Base-by-base conservation (phyloP, 1,140 invertebrate genomes). In the Chymomyza costata region DNA sequence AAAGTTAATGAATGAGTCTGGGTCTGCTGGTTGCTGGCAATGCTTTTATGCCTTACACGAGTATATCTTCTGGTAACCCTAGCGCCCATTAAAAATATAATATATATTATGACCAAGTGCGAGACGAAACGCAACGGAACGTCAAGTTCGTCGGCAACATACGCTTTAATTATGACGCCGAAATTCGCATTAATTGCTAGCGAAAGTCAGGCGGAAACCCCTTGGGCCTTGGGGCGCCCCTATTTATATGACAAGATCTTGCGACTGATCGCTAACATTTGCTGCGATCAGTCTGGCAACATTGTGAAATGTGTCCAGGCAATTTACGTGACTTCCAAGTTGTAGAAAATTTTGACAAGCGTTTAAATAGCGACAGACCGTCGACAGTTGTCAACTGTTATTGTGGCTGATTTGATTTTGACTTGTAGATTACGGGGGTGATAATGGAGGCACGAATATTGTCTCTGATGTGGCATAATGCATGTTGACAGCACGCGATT, bases 141-240 rank as follows among this genome's bases (percentile, higher is more conserved):
- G 44, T 19, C 40, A 14, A 35, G 11, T 6, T 3, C 25, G 19
- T 21, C 13, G 17, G 18, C 50, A 32, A 53, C 50, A 59, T 65
- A 55, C 44, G 53, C 60, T 73, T 80, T 80, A 80, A 80, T 80
- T 80, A 80, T 80, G 74, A 80, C 81, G 73, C 81, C 73, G 73
- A 80, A 80, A 80, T 62, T 73, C 68, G 60, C 74, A 80, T 80
- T 80, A 80, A 80, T 80, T 80, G 74, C 55, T 59, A 57, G 47
- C 56, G 69, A 80, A 78, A 80, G 51, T 50, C 47, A 51, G 45
- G 70, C 46, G 44, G n/a, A n/a, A n/a, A n/a, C n/a, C n/a, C n/a
- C n/a, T n/a, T n/a, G n/a, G n/a, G n/a, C n/a, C n/a, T n/a, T n/a
- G n/a, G n/a, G n/a, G n/a, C n/a, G n/a, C n/a, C n/a, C n/a, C n/a